Evolutionary conservation across 2,797 vertebrate species (phyloP).

Genomic region (Menidia menidia): DNA sequence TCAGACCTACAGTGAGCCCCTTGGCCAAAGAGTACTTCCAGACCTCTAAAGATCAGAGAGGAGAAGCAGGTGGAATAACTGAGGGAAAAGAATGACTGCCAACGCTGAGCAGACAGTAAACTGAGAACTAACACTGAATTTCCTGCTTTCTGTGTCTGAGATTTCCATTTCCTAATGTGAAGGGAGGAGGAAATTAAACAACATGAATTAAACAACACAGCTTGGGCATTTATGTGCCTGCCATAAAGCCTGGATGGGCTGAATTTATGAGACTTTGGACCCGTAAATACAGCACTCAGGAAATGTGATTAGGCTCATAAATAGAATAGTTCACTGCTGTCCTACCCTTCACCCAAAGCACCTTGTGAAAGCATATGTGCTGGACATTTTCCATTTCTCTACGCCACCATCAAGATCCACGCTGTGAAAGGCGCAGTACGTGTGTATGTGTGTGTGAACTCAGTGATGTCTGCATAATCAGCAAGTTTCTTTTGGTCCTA

Average conservation of each 20-base stretch:
- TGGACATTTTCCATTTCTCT: conserved; percentile 32
- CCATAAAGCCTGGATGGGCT: conserved; percentile 67
- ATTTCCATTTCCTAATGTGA: conserved; percentile 77
- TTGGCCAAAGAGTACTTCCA: conserved; percentile 36
- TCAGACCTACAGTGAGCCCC: conserved; percentile 40
- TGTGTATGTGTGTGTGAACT: background rate
- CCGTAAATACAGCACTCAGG: conserved; percentile 78
- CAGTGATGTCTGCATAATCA: background rate
- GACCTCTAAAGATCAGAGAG: conserved; percentile 47
- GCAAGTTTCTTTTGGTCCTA: background rate
- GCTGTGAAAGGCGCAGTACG: background rate
- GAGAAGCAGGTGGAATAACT: conserved; percentile 44
- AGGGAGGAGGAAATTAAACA: conserved; percentile 75
- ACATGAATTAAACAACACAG: conserved; percentile 66
- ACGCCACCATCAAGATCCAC: conserved; percentile 2
- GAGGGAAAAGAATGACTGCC: conserved; percentile 28
- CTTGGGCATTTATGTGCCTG: conserved; percentile 69
- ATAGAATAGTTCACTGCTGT: conserved; percentile 68
- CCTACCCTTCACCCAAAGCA: conserved; percentile 69
- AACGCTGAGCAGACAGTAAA: conserved; percentile 23
- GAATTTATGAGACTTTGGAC: conserved; percentile 72
- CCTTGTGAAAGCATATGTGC: conserved; percentile 62
- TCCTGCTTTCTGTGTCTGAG: conserved; percentile 59
- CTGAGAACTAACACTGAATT: conserved; percentile 56
- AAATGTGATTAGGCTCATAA: conserved; percentile 81